Base-by-base conservation (phyloP, 2,113 vertebrate genomes). In the Girardinichthys multiradiatus region DNA sequence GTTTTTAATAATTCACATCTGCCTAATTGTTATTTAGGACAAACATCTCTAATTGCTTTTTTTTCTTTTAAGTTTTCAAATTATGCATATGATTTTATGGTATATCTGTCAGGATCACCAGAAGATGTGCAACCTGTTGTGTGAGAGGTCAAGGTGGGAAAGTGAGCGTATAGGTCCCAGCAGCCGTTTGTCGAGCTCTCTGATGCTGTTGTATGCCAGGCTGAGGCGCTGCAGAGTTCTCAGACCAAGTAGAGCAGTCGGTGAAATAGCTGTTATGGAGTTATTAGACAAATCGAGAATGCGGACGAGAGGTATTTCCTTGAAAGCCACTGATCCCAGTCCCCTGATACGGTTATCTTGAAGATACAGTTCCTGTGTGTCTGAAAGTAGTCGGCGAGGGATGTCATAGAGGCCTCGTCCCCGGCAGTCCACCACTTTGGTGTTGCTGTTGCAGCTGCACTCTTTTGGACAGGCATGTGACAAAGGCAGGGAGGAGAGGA, bases 221-320 rank as follows among this genome's bases (percentile, higher is more conserved):
- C 95, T 97, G 83, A 99, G 92, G 64, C 94, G 93, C 75, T 95
- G 94, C 17, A 99, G 91, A 37, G 92, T 91, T 9, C 85, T 88
- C 70, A 99, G 92, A 64, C 95, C 96, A 45, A 95, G 91, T 75
- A 99, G 95, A 73, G 95, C 92, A 30, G 93, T 94, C 0, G 95
- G 93, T 13, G 93, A 94, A 84, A 99, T 74, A 4, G 80, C 91
- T 45, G 96, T 95, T 81, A 99, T 93, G 1, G 96, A 96, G 92
- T 99, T 99, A 81, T 99, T 99, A 2, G 96, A 94, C 81, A 99
- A 87, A 83, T 99, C 95, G 42, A 99, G 87, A 84, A 95, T 92
- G 45, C 90, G 95, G 29, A 99, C 95, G 6, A 92, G 35, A 0
- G 96, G 93, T 6, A 95, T 94, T 42, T 95, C 94, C 63, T 88